These are phyloP conservation scores for Chaetodon trifasciatus DNA, from an alignment of 2,797 vertebrate species.

Conservation along the genomic window DNA sequence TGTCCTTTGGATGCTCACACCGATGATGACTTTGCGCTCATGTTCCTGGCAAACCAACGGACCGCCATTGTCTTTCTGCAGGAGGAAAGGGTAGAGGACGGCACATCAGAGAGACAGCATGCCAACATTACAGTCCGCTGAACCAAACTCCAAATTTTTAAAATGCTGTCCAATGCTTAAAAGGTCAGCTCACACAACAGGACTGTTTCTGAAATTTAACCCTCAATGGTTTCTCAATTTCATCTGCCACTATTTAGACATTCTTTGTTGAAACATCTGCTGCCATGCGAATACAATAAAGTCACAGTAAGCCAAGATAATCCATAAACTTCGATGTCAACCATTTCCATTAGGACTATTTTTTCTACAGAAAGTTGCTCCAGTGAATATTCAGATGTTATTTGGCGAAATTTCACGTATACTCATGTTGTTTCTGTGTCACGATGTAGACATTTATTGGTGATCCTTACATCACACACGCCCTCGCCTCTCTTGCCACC, in stretches of 20 bases:
- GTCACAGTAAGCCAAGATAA: no score
- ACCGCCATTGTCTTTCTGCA: conserved; percentile 94
- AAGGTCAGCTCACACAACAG: neutral
- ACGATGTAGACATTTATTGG: neutral
- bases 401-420: neutral
- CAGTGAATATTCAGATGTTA: neutral
- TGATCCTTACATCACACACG: conserved; percentile 92
- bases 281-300: neutral
- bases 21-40: conserved; percentile 92
- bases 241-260: neutral
- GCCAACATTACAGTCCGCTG: neutral
- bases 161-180: neutral
- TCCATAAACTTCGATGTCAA: neutral
- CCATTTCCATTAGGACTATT: neutral
- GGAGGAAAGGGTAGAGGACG: conserved; percentile 1
- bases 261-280: neutral
- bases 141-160: neutral
- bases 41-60: conserved; percentile 95
- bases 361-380: neutral
- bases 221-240: neutral
- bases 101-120: conserved; percentile 22
- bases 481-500: conserved; percentile 91
- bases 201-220: neutral
- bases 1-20: conserved; percentile 95
- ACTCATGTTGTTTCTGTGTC: neutral